These are phyloP conservation scores for Palythoa caribaeorum DNA, from an alignment of 92 coral and sea anemone genomes.

Conservation along the genomic window DNA sequence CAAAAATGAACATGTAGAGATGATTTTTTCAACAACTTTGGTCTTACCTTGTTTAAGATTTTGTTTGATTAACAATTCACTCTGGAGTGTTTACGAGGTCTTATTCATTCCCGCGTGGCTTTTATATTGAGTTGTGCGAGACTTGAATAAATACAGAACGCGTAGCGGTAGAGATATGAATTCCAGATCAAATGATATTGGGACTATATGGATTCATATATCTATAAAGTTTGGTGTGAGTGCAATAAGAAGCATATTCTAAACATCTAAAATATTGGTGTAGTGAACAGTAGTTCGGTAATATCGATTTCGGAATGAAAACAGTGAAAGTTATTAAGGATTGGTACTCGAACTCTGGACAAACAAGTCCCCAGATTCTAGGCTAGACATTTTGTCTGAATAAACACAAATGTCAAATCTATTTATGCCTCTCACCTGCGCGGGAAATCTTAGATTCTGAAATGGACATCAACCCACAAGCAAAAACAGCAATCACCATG, in stretches of 20 bases:
- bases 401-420: neutral
- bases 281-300: neutral
- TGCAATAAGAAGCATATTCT: neutral
- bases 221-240: neutral
- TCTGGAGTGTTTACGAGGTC: constrained; percentile 2
- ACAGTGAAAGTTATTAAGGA: neutral
- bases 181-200: neutral
- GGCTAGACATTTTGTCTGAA: neutral
- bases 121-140: neutral
- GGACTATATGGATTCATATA: neutral
- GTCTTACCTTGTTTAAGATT: neutral
- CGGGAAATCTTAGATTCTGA: constrained; percentile 12
- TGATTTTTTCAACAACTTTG: too few species aligned
- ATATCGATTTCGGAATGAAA: neutral
- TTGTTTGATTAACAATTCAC: neutral
- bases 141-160: neutral
- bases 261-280: neutral
- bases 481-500: constrained; percentile 17
- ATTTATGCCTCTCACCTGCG: constrained; percentile 11
- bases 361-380: neutral
- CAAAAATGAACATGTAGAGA: too few species aligned
- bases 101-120: neutral
- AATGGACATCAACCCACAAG: constrained; percentile 10
- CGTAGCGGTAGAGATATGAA: neutral
- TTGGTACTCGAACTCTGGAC: neutral